Evolutionary conservation across 2,113 vertebrate genomes (phyloP).

Genomic region (Octodon degus): DNA sequence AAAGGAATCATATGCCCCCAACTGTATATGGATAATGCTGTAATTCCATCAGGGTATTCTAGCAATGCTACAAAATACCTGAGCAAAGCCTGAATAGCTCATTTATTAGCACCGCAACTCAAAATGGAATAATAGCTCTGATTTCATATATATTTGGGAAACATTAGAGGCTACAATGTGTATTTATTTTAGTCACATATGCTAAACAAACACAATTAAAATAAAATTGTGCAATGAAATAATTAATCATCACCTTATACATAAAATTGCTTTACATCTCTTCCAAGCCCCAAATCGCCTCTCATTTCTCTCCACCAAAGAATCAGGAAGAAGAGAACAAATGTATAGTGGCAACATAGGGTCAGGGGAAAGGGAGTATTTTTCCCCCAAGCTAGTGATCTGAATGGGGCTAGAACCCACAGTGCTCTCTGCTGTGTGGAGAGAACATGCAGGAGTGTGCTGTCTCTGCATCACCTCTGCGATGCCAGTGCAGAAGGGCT

Average conservation of each 20-base stretch:
- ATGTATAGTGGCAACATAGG: background rate
- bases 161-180: slow-evolving; percentile 33
- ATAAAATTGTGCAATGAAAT: slow-evolving; percentile 66
- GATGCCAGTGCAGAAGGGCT: background rate
- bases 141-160: slow-evolving; percentile 63
- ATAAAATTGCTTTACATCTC: slow-evolving; percentile 41
- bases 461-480: background rate
- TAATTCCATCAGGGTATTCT: slow-evolving; percentile 64
- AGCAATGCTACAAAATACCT: slow-evolving; percentile 62
- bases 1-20: slow-evolving; percentile 68
- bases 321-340: background rate
- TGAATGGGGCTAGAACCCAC: background rate
- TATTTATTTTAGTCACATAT: slow-evolving; percentile 67
- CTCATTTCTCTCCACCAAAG: slow-evolving; percentile 40
- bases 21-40: slow-evolving; percentile 59
- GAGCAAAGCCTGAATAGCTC: slow-evolving; percentile 58
- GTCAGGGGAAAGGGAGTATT: background rate
- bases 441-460: background rate
- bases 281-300: slow-evolving; percentile 46
- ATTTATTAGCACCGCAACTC: slow-evolving; percentile 49
- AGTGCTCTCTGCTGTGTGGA: background rate
- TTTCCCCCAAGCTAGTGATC: background rate
- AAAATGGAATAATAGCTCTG: slow-evolving; percentile 61
- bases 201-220: slow-evolving; percentile 70
- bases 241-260: slow-evolving; percentile 59